A percentile compares a stretch with the other conserved stretches of the same genome.
Conservation (phyloP, 2,113 vertebrate species). For the Vidua macroura region DNA sequence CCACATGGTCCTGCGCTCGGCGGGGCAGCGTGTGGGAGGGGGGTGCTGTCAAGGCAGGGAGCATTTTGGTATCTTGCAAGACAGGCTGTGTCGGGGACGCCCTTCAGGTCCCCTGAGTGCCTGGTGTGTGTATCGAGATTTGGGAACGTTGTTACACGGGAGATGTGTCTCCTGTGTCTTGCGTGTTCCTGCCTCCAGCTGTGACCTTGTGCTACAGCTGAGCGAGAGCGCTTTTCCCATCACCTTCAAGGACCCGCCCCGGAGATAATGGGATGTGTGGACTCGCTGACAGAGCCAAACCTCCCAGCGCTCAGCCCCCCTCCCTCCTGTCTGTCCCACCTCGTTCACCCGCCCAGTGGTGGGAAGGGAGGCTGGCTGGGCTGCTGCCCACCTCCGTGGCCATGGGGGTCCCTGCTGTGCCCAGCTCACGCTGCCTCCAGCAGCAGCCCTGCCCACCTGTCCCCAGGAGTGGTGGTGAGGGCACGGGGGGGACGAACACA, state of each 20-base stretch:
- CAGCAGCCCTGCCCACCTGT: neutral
- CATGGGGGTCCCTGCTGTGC: neutral
- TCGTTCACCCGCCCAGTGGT: fast-evolving
- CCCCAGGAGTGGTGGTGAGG: fast-evolving
- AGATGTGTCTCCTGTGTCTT: neutral
- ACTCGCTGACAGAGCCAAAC: fast-evolving
- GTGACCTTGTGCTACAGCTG: neutral
- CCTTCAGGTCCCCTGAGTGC: fast-evolving
- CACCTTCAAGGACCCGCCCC: neutral
- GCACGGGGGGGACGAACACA: fast-evolving
- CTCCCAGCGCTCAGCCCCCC: neutral
- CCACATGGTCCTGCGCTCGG: fast-evolving
- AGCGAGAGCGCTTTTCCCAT: neutral
- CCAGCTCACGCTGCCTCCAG: fast-evolving
- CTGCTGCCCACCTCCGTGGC: neutral
- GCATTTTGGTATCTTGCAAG: neutral
- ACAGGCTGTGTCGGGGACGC: neutral
- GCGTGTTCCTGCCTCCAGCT: neutral
- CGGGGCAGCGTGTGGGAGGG: neutral
- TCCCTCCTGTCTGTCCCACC: neutral
- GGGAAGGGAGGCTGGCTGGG: neutral
- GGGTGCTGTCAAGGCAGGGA: neutral
- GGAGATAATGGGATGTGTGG: neutral
- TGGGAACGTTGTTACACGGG: fast-evolving
- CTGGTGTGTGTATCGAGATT: too few species aligned